These are phyloP conservation scores for Pharmacophagus antenor DNA, from an alignment of 2,888 invertebrate species.

Conservation along the genomic window DNA sequence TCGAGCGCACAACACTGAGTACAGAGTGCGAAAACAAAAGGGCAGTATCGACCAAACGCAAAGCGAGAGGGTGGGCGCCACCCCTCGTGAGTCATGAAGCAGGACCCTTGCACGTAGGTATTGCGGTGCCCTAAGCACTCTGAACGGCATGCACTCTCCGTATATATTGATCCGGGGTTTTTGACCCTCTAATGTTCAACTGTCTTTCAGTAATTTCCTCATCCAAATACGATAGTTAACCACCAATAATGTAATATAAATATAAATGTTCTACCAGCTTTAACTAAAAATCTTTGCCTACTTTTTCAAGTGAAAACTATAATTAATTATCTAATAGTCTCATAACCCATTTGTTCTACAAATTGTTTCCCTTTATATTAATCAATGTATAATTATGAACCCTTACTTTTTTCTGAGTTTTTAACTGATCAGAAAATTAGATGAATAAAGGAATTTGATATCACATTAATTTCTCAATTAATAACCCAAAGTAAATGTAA, in stretches of 20 bases:
- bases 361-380: too few relatives aligned
- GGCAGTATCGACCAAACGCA: conserved; percentile 77
- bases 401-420: too few relatives aligned
- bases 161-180: conserved; percentile 57
- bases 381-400: too few relatives aligned
- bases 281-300: too few relatives aligned
- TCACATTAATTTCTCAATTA: too few relatives aligned
- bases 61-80: conserved; percentile 71
- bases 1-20: conserved; percentile 39
- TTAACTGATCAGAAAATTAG: too few relatives aligned
- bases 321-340: too few relatives aligned
- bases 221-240: not conserved
- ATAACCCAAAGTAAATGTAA: too few relatives aligned
- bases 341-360: too few relatives aligned
- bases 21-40: conserved; percentile 75
- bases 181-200: conserved; percentile 39
- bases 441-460: too few relatives aligned
- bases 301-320: too few relatives aligned
- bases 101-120: conserved; percentile 73
- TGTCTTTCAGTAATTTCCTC: conserved; percentile 23
- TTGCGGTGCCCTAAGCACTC: conserved; percentile 65
- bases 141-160: conserved; percentile 59
- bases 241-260: too few relatives aligned
- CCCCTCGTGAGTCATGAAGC: conserved; percentile 81
- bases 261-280: not conserved